Evolutionary conservation across 2,888 invertebrate species (phyloP).

Genomic region (Priocnemis perturbator): DNA sequence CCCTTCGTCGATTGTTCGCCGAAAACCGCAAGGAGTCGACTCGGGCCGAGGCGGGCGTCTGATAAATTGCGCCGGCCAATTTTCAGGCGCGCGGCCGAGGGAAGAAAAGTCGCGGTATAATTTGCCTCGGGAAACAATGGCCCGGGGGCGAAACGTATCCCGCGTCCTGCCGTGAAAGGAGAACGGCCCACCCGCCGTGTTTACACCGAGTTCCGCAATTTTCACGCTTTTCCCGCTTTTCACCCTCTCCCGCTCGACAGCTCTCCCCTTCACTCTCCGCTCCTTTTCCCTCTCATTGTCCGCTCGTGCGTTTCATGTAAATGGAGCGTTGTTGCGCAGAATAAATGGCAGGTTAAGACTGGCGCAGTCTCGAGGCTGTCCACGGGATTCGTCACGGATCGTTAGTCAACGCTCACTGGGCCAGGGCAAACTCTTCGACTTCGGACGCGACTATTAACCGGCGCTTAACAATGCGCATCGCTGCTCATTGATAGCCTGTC

Average conservation of each 20-base stretch:
- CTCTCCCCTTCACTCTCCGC: constrained; percentile 6
- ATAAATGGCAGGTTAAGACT: constrained; percentile 32
- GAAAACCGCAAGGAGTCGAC: background rate
- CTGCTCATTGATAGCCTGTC: constrained; percentile 42
- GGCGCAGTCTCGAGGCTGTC: constrained; percentile 34
- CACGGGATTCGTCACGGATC: constrained; percentile 61
- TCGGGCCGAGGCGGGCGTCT: background rate
- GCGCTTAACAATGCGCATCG: constrained; percentile 31
- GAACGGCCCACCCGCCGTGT: constrained; percentile 45
- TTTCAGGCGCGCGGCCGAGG: constrained; percentile 14
- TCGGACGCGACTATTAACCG: constrained; percentile 36
- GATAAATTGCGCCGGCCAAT: constrained; percentile 39
- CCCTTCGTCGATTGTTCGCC: background rate
- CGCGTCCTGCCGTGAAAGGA: constrained; percentile 30
- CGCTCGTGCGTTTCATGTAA: constrained; percentile 44
- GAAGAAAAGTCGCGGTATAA: constrained; percentile 28
- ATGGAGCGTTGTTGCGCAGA: constrained; percentile 39
- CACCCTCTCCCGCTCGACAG: constrained; percentile 12
- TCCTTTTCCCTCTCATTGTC: constrained; percentile 10
- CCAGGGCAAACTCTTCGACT: constrained; percentile 25
- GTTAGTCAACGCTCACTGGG: constrained; percentile 52
- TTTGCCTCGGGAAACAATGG: constrained; percentile 16
- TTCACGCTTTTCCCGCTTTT: constrained; percentile 55
- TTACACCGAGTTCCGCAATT: constrained; percentile 55
- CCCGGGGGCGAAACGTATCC: constrained; percentile 39